Percentiles rank a stretch among this genome's conserved stretches.
Evolutionary conservation across 2,113 vertebrate genomes (phyloP).

Genomic region (Odontophorus gujanensis): DNA sequence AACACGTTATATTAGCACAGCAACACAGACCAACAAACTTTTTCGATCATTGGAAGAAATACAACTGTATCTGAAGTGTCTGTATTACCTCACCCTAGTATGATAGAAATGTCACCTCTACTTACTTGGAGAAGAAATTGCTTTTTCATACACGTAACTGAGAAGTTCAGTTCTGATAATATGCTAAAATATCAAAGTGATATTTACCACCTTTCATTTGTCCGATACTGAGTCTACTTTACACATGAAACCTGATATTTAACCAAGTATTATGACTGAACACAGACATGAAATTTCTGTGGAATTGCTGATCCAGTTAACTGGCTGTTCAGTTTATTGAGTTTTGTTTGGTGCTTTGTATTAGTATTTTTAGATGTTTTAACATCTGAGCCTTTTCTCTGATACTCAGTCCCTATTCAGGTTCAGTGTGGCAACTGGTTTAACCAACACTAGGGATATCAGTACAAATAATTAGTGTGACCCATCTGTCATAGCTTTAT

Average conservation of each 20-base stretch:
- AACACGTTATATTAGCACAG: background rate
- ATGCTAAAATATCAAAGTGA: background rate
- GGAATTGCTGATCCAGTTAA: background rate
- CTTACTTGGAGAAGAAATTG: background rate
- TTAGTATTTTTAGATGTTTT: background rate
- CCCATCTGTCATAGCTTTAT: background rate
- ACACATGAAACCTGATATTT: background rate
- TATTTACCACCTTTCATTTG: background rate
- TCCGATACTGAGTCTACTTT: background rate
- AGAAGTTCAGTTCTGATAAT: background rate
- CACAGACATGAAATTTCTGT: background rate
- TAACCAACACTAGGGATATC: background rate
- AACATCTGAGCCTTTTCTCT: background rate
- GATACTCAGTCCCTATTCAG: background rate
- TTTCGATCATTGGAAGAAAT: background rate
- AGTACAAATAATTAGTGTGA: background rate
- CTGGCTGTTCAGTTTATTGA: background rate
- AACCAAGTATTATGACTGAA: fast-evolving
- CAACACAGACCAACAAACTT: background rate
- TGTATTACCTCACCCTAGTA: fast-evolving
- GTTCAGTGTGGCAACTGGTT: background rate
- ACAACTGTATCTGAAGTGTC: background rate
- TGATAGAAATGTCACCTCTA: background rate
- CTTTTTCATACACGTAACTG: background rate
- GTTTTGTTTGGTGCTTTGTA: background rate